Base-by-base conservation (phyloP, 2,113 vertebrate species). In the Centropus bengalensis region DNA sequence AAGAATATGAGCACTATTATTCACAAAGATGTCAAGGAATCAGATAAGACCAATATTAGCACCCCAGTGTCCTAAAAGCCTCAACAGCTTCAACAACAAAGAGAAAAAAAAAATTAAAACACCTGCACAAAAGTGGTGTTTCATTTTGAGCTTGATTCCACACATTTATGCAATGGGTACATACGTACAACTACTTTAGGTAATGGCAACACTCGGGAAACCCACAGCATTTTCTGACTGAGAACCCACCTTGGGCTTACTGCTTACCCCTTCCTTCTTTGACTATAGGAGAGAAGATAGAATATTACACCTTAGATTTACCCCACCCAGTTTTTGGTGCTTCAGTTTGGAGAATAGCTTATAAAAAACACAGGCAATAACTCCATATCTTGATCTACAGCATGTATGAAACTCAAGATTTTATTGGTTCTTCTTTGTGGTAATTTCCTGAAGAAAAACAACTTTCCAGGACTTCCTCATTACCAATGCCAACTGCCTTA, bases 401-500 rank as follows among this genome's bases (percentile, higher is more conserved):
- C 14, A 60, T 4, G 38, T 2, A 11, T 15, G 7, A 54, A 60
- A n/a, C 22, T 30, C 14, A 4, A 62, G 2, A 58, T 26, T 69
- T 8, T 5, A 0, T 49, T 60, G 7, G 3, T 45, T 83, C 28
- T 83, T 56, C 14, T 28, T 70, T 56, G 71, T 11, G 4, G 5
- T 28, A 3, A 55, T 89, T 81, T 38, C 32, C 18, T 32, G 15
- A 44, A 88, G 79, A 8, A 38, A 66, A 82, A 17, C 5, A 26
- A 32, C 32, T 54, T 59, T 23, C 9, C 16, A 32, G 28, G 45
- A 15, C 24, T 78, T 45, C 5, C 3, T 6, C 11, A 42, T 5
- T 5, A 33, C 5, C 21, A 45, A 18, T 0, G 0, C 5, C 0
- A 2, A 27, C 40, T 84, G 7, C 47, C 16, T 23, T 21, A 28